Conservation (phyloP, 2,888 invertebrate genomes). For the Bimastos eiseni region DNA sequence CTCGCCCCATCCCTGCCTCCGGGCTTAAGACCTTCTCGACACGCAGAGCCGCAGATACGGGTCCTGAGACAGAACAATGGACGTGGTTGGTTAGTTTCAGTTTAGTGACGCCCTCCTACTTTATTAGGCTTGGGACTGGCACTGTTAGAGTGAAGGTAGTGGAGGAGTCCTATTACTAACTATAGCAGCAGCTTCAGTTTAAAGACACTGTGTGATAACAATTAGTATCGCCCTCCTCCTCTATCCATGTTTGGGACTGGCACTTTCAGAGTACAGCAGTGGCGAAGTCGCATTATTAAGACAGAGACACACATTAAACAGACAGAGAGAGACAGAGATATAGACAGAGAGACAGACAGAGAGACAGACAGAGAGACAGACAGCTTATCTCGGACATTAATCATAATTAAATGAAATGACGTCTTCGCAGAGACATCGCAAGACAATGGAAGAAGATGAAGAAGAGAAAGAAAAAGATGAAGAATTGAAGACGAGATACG, state of each 20-base stretch:
- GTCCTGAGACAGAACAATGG: neutral
- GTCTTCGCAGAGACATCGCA: neutral
- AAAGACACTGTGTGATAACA: no score
- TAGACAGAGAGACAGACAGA: neutral
- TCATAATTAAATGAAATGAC: slow-evolving; percentile 6
- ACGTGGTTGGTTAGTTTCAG: neutral
- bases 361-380: neutral
- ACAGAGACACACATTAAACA: neutral
- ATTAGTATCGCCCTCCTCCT: no score
- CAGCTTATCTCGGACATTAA: neutral
- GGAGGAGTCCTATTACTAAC: no score
- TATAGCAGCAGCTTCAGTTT: no score
- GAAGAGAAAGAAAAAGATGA: neutral
- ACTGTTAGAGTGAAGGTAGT: no score
- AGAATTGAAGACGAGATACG: neutral
- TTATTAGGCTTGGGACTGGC: no score
- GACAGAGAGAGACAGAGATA: neutral
- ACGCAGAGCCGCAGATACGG: neutral
- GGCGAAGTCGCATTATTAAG: neutral
- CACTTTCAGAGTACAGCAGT: no score
- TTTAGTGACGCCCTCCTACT: no score
- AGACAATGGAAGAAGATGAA: neutral
- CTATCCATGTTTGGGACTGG: no score
- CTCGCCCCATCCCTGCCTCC: neutral
- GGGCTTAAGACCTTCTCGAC: neutral